These are phyloP conservation scores for Nymphalis io DNA, from an alignment of 1,140 invertebrate genomes.

Conservation along the genomic window DNA sequence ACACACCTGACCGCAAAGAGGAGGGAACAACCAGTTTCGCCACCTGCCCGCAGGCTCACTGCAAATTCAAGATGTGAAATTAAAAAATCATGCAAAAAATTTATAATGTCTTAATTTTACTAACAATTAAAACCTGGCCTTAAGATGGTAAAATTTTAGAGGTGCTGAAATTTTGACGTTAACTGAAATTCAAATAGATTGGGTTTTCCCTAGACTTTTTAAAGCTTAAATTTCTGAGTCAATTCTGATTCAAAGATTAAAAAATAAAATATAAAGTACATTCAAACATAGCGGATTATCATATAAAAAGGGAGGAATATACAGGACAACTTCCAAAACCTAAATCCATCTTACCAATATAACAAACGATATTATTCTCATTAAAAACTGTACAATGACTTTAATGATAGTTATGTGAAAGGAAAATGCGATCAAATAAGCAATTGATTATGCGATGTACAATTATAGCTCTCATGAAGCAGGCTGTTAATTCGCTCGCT, in stretches of 20 bases:
- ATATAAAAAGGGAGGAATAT: too few relatives aligned
- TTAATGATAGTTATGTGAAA: constrained; percentile 15
- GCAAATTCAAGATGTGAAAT: constrained; percentile 19
- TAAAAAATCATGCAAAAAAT: background rate
- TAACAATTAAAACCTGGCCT: too few relatives aligned
- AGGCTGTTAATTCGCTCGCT: constrained; percentile 19
- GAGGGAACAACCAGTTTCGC: constrained; percentile 59
- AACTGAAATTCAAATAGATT: too few relatives aligned
- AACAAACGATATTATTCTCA: background rate
- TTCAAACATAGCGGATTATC: too few relatives aligned
- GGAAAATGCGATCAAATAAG: constrained; percentile 24
- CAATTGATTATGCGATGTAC: constrained; percentile 23
- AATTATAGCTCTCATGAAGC: constrained; percentile 31
- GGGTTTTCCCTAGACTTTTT: too few relatives aligned
- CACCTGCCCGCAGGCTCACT: constrained; percentile 50
- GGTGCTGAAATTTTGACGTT: too few relatives aligned
- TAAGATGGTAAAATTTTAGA: too few relatives aligned
- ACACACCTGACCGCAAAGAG: constrained; percentile 53
- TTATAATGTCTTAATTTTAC: background rate
- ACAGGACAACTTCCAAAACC: too few relatives aligned
- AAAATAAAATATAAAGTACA: too few relatives aligned
- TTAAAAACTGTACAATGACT: too few relatives aligned
- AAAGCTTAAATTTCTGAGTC: too few relatives aligned
- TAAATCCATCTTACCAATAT: background rate
- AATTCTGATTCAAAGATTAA: too few relatives aligned